These are phyloP conservation scores for Lepidothrix coronata DNA, from an alignment of 2,113 vertebrate genomes.

Conservation along the genomic window DNA sequence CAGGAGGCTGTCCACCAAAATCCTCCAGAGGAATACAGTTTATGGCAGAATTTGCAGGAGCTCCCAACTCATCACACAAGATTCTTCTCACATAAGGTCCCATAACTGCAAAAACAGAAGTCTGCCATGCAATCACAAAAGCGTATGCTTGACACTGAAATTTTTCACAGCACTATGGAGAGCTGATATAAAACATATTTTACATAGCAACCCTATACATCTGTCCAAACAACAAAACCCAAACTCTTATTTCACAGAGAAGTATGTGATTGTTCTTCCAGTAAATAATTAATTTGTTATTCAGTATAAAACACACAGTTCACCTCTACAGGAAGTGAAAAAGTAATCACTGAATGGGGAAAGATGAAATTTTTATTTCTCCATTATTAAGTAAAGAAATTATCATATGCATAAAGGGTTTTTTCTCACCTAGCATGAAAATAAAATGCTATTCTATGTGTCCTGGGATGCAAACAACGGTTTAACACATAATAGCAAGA, in stretches of 20 bases:
- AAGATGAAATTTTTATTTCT: not conserved
- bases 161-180: not conserved
- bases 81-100: conserved; percentile 95
- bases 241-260: not conserved
- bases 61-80: conserved; percentile 94
- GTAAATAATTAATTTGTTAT: not conserved
- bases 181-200: not conserved
- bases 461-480: not conserved
- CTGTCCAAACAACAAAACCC: not conserved
- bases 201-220: not conserved
- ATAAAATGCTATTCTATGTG: not conserved
- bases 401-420: fast-evolving
- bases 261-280: not conserved
- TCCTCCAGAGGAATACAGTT: conserved; percentile 96
- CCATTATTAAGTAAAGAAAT: not conserved
- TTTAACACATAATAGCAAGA: not conserved
- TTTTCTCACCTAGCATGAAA: not conserved
- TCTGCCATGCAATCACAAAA: conserved; percentile 16
- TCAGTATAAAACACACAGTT: not conserved
- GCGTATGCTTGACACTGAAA: not conserved
- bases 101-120: conserved; percentile 84
- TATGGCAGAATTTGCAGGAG: conserved; percentile 95
- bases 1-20: conserved; percentile 92
- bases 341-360: not conserved
- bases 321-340: not conserved